Conservation (phyloP, 1,140 invertebrate genomes). For the Frieseomelitta varia region DNA sequence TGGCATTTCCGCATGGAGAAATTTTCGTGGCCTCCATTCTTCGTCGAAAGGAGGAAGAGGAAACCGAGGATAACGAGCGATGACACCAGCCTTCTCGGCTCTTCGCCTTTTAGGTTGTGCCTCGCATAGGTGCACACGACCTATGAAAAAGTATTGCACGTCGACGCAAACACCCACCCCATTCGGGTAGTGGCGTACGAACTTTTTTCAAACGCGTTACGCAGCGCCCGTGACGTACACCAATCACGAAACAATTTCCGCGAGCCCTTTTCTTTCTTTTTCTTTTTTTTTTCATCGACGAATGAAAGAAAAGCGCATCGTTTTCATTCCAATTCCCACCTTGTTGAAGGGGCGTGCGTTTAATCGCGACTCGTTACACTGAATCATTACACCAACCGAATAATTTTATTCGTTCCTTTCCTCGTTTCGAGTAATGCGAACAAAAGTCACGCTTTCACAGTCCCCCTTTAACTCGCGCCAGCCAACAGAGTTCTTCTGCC, state of each 20-base stretch:
- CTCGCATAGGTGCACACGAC: neutral
- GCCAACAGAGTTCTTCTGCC: constrained; percentile 51
- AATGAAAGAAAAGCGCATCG: constrained; percentile 7
- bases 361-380: constrained; percentile 35
- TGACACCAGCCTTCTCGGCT: neutral
- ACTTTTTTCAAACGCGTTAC: neutral
- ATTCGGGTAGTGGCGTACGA: no score
- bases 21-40: constrained; percentile 57
- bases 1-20: constrained; percentile 60
- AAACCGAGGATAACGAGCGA: constrained; percentile 60
- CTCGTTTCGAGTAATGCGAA: constrained; percentile 64
- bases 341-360: neutral
- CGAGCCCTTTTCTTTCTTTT: neutral
- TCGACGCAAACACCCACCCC: constrained; percentile 12
- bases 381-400: constrained; percentile 47
- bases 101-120: neutral
- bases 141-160: constrained; percentile 17
- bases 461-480: constrained; percentile 49
- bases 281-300: neutral
- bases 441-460: constrained; percentile 68
- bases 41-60: constrained; percentile 56
- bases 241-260: neutral
- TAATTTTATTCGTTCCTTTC: constrained; percentile 59
- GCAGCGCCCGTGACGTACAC: no score
- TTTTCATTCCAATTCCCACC: neutral